These are phyloP conservation scores for Brachyopa scutellaris DNA, from an alignment of 2,888 invertebrate species.

Conservation along the genomic window DNA sequence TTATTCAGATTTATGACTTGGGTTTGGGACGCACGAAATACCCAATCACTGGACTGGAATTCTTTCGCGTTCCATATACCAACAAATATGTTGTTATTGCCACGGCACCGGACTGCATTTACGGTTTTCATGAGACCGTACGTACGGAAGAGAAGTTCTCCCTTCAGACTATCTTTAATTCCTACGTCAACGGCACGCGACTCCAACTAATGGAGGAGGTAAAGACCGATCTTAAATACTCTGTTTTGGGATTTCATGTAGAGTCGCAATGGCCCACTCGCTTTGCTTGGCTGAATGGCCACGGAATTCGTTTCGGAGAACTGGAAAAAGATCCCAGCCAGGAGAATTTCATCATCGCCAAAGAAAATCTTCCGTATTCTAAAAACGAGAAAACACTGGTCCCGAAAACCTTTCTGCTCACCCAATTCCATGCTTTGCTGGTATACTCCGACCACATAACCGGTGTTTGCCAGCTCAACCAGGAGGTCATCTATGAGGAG, in stretches of 20 bases:
- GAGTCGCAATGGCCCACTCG: conserved; percentile 88
- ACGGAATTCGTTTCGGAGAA: conserved; percentile 91
- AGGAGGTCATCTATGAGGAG: conserved; percentile 93
- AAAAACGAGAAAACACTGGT: too few relatives aligned
- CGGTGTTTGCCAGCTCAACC: conserved; percentile 92
- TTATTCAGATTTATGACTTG: conserved; percentile 92
- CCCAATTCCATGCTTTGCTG: conserved; percentile 94
- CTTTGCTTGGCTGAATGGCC: conserved; percentile 94
- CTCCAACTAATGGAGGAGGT: conserved; percentile 86
- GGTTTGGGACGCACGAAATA: conserved; percentile 88
- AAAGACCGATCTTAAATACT: conserved; percentile 88
- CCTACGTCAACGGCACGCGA: conserved; percentile 76
- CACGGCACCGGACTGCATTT: conserved; percentile 91
- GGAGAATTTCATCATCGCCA: conserved; percentile 45
- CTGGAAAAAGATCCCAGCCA: conserved; percentile 80
- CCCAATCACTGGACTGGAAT: conserved; percentile 94
- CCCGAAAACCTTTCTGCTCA: conserved; percentile 90
- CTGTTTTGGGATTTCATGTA: conserved; percentile 90
- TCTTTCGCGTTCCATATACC: conserved; percentile 87
- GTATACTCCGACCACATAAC: conserved; percentile 92
- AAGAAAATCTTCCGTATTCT: conserved; percentile 60
- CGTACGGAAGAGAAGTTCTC: conserved; percentile 90
- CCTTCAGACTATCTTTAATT: conserved; percentile 77
- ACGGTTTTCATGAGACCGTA: conserved; percentile 92
- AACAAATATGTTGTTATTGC: conserved; percentile 92